Evolutionary conservation across 2,888 invertebrate species (phyloP).

Genomic region (Hedya salicella): DNA sequence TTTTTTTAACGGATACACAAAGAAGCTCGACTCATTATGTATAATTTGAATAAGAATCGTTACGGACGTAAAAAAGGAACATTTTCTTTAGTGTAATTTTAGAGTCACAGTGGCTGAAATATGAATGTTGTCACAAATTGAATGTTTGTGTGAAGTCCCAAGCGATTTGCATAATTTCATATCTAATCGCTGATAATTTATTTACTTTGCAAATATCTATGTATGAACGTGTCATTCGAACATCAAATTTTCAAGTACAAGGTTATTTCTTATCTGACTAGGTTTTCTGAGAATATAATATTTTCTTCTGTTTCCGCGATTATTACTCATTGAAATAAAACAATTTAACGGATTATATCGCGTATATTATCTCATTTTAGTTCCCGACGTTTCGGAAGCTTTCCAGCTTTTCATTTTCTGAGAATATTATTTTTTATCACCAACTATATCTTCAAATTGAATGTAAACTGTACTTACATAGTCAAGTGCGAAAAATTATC

Average conservation of each 20-base stretch:
- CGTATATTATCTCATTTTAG: too few relatives aligned
- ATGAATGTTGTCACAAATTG: not conserved
- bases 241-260: slow-evolving; percentile 17
- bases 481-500: too few relatives aligned
- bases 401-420: too few relatives aligned
- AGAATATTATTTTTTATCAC: too few relatives aligned
- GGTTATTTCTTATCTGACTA: slow-evolving; percentile 5
- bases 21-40: slow-evolving; percentile 37
- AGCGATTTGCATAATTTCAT: slow-evolving; percentile 3
- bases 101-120: not conserved
- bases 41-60: slow-evolving; percentile 26
- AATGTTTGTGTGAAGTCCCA: not conserved
- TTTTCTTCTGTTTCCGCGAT: too few relatives aligned
- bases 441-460: too few relatives aligned
- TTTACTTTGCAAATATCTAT: not conserved
- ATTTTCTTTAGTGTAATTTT: not conserved
- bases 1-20: slow-evolving; percentile 48
- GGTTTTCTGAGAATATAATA: not conserved
- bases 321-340: too few relatives aligned
- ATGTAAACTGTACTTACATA: too few relatives aligned
- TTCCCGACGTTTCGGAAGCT: too few relatives aligned
- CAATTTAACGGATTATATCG: too few relatives aligned
- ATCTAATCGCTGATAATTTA: slow-evolving; percentile 16
- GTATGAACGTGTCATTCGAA: not conserved
- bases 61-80: not conserved